Conservation (phyloP, 2,888 invertebrate genomes). For the Iphiclides podalirius region DNA sequence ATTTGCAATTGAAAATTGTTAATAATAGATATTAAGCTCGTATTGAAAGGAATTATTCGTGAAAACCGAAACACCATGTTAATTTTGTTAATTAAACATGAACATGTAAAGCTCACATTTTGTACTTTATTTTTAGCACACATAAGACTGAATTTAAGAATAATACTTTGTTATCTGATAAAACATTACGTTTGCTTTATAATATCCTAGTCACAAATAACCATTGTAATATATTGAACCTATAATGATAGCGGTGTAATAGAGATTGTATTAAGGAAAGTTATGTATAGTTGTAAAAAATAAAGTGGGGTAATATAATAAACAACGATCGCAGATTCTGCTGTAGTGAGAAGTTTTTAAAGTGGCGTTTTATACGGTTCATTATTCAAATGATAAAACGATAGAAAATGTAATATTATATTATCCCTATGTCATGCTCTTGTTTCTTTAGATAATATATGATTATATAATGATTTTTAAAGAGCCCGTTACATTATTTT, state of each 20-base stretch:
- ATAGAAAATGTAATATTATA: conserved; percentile 11
- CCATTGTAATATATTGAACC: conserved; percentile 32
- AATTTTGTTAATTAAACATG: too few species aligned
- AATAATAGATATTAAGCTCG: too few species aligned
- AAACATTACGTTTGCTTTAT: conserved; percentile 14
- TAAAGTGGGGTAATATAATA: conserved; percentile 36
- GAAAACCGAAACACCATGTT: too few species aligned
- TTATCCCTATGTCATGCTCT: conserved; percentile 33
- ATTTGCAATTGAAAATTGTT: too few species aligned
- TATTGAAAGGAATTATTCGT: too few species aligned
- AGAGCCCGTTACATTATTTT: too few species aligned
- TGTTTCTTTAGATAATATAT: too few species aligned
- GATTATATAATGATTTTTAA: too few species aligned
- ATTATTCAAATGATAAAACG: conserved; percentile 29
- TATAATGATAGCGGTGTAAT: conserved; percentile 15
- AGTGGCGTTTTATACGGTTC: conserved; percentile 53
- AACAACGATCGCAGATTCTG: conserved; percentile 53
- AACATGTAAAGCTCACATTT: conserved; percentile 12
- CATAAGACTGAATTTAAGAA: conserved; percentile 40
- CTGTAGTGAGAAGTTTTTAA: conserved; percentile 39
- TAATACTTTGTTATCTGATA: conserved; percentile 26
- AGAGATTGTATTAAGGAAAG: conserved; percentile 30
- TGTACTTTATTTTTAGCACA: conserved; percentile 30
- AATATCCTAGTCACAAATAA: conserved; percentile 37
- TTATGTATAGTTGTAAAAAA: conserved; percentile 53